Conservation (phyloP, 2,113 vertebrate genomes). For the Gambusia affinis region DNA sequence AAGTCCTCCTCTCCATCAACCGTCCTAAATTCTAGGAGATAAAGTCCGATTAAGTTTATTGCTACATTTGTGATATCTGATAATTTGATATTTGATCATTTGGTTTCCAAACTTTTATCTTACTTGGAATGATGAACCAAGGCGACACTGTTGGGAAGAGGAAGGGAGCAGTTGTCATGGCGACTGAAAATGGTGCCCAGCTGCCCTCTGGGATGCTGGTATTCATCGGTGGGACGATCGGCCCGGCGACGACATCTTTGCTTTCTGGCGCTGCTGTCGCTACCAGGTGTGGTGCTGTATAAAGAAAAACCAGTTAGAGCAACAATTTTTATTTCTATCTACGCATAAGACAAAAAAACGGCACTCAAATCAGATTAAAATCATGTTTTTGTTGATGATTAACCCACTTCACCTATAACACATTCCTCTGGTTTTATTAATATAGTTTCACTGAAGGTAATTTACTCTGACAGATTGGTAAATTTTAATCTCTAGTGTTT, state of each 20-base stretch:
- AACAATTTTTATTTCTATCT: not conserved
- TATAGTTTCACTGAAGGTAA: too few species aligned
- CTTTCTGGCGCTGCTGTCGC: conserved; percentile 8
- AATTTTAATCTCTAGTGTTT: too few species aligned
- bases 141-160: conserved; percentile 45
- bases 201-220: conserved; percentile 13
- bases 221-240: fast-evolving
- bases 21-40: conserved; percentile 26
- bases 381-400: too few species aligned
- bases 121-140: conserved; percentile 65
- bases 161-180: conserved; percentile 24
- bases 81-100: too few species aligned
- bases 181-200: conserved; percentile 36
- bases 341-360: not conserved
- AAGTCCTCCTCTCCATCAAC: not conserved
- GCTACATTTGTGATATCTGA: too few species aligned
- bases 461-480: too few species aligned
- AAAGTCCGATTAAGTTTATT: not conserved
- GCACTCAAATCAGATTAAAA: not conserved
- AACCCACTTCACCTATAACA: too few species aligned
- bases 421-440: too few species aligned
- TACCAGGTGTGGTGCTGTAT: conserved; percentile 27
- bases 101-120: not conserved
- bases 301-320: not conserved
- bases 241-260: not conserved